Evolutionary conservation across 2,113 vertebrate genomes (phyloP).

Genomic region (Tapirus terrestris): DNA sequence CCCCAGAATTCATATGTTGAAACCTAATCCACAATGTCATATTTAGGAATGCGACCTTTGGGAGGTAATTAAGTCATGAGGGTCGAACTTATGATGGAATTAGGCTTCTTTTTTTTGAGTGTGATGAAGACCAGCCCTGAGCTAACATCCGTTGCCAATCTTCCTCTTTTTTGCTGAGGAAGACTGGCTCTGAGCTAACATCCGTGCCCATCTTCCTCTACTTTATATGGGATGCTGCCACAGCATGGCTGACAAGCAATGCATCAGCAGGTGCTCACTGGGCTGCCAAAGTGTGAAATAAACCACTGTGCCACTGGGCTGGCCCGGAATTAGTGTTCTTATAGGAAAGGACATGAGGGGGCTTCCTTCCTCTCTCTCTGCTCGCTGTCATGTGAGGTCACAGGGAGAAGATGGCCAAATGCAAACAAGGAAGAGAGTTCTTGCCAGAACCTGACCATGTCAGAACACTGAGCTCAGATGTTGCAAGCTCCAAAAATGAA

Average conservation of each 20-base stretch:
- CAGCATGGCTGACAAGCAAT: too few species aligned
- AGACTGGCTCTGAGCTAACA: too few species aligned
- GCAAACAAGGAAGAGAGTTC: neutral
- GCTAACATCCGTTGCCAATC: too few species aligned
- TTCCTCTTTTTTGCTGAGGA: too few species aligned
- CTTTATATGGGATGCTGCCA: too few species aligned
- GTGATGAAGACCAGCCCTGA: too few species aligned
- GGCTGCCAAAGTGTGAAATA: too few species aligned
- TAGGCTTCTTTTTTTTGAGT: too few species aligned
- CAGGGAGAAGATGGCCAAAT: neutral
- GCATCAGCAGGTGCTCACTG: too few species aligned
- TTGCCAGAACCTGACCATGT: neutral
- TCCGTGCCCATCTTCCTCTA: too few species aligned
- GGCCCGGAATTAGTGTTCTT: neutral
- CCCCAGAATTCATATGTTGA: neutral
- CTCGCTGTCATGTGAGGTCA: neutral
- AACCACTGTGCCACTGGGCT: too few species aligned
- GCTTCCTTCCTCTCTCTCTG: neutral
- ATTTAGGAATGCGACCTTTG: neutral
- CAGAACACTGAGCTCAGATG: neutral
- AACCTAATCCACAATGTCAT: neutral
- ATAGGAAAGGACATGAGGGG: neutral
- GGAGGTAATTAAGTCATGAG: neutral
- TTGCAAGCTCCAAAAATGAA: neutral
- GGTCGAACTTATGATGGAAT: neutral